A percentile compares a stretch with the other conserved stretches of the same genome.
These are phyloP conservation scores for Frankliniella fusca DNA, from an alignment of 2,888 invertebrate species.

Conservation along the genomic window DNA sequence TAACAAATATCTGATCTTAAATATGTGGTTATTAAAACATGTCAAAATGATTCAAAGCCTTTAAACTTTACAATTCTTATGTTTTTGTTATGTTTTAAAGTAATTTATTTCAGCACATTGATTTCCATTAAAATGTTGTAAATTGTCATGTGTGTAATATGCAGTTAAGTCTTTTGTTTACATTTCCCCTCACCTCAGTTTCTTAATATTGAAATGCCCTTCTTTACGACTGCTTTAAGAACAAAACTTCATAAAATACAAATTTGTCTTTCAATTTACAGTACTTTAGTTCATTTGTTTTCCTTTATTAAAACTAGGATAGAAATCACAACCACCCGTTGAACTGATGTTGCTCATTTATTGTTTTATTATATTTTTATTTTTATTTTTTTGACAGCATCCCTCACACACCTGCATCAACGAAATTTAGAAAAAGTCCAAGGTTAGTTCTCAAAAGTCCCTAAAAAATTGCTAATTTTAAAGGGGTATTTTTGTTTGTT, in stretches of 20 bases:
- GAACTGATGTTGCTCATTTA: conserved; percentile 28
- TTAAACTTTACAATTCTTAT: background rate
- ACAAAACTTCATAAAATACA: background rate
- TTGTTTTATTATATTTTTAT: conserved; percentile 27
- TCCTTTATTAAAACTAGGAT: conserved; percentile 31
- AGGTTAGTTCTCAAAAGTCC: background rate
- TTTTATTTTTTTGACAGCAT: background rate
- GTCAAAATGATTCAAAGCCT: background rate
- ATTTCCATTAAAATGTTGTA: too few species aligned
- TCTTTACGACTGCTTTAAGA: too few species aligned
- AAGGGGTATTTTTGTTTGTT: background rate
- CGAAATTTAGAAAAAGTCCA: conserved; percentile 25
- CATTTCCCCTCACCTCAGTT: too few species aligned
- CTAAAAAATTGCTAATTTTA: conserved; percentile 18
- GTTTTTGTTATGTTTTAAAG: background rate
- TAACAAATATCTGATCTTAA: conserved; percentile 5
- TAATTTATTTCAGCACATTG: background rate
- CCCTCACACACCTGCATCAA: conserved; percentile 27
- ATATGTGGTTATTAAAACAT: conserved; percentile 30
- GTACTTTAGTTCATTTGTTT: conserved; percentile 27
- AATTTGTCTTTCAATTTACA: background rate
- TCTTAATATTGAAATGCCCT: too few species aligned
- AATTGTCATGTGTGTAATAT: too few species aligned
- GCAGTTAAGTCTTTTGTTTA: too few species aligned
- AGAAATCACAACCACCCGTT: background rate